Percentiles rank a stretch among this genome's conserved stretches.
Evolutionary conservation across 2,888 invertebrate genomes (phyloP).

Genomic region (Lumbricus terrestris): DNA sequence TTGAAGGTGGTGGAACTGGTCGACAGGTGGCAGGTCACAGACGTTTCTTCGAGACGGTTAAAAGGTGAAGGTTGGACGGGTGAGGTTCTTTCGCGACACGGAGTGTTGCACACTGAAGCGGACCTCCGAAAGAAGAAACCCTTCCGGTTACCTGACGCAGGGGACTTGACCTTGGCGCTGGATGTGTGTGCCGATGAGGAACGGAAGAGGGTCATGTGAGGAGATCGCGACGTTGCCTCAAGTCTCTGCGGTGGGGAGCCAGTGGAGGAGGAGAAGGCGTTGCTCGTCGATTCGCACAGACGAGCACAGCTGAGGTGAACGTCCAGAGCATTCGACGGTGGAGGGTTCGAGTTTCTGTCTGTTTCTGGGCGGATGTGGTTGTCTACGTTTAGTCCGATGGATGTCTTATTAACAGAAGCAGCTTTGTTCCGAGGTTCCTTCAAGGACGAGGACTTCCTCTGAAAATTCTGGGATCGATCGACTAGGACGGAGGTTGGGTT

Average conservation of each 20-base stretch:
- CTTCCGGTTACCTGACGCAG: neutral
- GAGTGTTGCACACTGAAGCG: neutral
- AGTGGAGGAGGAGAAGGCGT: neutral
- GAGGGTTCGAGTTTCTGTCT: neutral
- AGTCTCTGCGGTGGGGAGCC: neutral
- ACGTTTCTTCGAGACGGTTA: neutral
- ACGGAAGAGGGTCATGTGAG: neutral
- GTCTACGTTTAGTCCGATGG: neutral
- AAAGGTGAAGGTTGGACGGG: neutral
- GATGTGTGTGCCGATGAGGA: neutral
- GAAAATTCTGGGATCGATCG: neutral
- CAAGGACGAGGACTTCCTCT: neutral
- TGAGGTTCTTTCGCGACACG: neutral
- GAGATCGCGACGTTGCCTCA: neutral
- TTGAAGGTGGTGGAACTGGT: neutral
- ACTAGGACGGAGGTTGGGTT: neutral
- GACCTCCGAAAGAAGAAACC: neutral
- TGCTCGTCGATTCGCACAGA: neutral
- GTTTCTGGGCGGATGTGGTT: neutral
- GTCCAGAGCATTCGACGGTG: neutral
- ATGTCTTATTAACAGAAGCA: no score
- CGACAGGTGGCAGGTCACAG: neutral
- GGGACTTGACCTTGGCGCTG: neutral
- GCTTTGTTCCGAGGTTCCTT: neutral
- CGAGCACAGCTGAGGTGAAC: neutral